phyloP scores from a whole-genome alignment of 2,113 vertebrate species.

The Eonycteris spelaea region DNA sequence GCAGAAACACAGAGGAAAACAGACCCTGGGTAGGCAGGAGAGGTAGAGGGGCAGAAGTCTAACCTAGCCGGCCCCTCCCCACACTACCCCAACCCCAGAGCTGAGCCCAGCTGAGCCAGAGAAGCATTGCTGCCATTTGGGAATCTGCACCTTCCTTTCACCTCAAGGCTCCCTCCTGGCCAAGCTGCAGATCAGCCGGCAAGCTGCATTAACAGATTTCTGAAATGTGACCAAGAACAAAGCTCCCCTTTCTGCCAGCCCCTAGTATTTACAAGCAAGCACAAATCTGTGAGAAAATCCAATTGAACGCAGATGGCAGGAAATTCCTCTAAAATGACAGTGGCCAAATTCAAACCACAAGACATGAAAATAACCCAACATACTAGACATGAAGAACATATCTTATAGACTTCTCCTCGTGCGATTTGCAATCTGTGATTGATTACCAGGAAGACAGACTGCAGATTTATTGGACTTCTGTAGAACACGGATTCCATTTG shows the following conservation, averaged over 20 bases:
- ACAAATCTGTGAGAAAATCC: constrained; percentile 95
- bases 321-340: constrained; percentile 99
- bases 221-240: constrained; percentile 88
- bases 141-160: constrained; percentile 23
- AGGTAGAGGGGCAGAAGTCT: neutral
- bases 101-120: neutral
- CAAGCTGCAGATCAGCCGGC: neutral
- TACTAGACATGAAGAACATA: constrained; percentile 86
- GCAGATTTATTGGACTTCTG: constrained; percentile 91
- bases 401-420: constrained; percentile 88
- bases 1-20: neutral
- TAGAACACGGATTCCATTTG: constrained; percentile 94
- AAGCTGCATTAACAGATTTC: constrained; percentile 78
- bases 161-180: neutral
- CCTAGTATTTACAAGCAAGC: constrained; percentile 96
- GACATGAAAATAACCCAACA: constrained; percentile 92
- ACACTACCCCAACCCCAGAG: fast-evolving
- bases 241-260: constrained; percentile 88
- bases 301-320: constrained; percentile 98
- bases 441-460: constrained; percentile 89
- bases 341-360: constrained; percentile 95
- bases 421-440: constrained; percentile 86
- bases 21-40: neutral
- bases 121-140: neutral
- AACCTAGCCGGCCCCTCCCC: neutral